These are phyloP conservation scores for Nettapus auritus DNA, from an alignment of 2,113 vertebrate genomes.

Conservation along the genomic window DNA sequence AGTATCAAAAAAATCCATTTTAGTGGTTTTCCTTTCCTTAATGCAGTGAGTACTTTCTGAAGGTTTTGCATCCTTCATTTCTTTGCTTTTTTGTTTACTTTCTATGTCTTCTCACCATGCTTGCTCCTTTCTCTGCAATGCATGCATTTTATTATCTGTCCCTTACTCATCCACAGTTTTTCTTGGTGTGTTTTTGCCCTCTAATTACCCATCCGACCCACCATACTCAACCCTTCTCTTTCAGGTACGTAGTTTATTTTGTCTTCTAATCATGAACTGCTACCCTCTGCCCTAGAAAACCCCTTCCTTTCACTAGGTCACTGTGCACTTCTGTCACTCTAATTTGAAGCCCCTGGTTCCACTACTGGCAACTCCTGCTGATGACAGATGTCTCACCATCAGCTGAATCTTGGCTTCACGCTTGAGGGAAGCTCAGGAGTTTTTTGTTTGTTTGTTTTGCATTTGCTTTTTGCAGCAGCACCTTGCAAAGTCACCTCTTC, in stretches of 20 bases:
- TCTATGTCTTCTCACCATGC: neutral
- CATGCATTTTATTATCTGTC: neutral
- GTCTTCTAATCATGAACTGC: neutral
- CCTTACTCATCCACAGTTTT: neutral
- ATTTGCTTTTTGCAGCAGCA: slow-evolving; percentile 28
- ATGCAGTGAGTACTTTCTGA: neutral
- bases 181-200: neutral
- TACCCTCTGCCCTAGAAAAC: slow-evolving; percentile 38
- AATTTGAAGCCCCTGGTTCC: slow-evolving; percentile 45
- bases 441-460: neutral
- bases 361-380: slow-evolving; percentile 59
- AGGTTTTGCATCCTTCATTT: neutral
- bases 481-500: slow-evolving; percentile 47
- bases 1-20: neutral
- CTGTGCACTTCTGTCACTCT: slow-evolving; percentile 43
- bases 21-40: neutral
- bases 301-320: slow-evolving; percentile 52
- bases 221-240: neutral
- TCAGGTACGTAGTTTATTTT: neutral
- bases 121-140: neutral
- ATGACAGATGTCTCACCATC: slow-evolving; percentile 64
- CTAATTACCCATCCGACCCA: neutral
- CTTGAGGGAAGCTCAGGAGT: slow-evolving; percentile 23
- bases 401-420: slow-evolving; percentile 54
- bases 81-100: neutral